A percentile compares a stretch with the other conserved stretches of the same genome.
These are phyloP conservation scores for Gonioctena quinquepunctata DNA, from an alignment of 1,140 invertebrate genomes.

Conservation along the genomic window DNA sequence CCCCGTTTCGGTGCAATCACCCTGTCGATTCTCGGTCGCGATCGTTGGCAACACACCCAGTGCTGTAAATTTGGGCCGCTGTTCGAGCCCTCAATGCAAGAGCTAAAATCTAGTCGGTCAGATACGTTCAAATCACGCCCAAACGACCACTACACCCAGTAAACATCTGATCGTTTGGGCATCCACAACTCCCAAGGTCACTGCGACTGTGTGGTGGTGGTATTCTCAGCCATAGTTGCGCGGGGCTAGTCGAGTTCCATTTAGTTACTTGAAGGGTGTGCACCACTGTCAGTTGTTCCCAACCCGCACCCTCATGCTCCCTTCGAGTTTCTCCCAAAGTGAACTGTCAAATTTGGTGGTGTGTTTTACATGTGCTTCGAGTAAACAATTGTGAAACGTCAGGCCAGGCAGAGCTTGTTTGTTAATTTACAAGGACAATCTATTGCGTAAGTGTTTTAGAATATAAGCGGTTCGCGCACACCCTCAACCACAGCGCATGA, in stretches of 20 bases:
- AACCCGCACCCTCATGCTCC: constrained; percentile 23
- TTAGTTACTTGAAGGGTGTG: constrained; percentile 55
- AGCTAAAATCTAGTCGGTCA: constrained; percentile 46
- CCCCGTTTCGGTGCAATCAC: constrained; percentile 46
- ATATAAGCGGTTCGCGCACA: constrained; percentile 48
- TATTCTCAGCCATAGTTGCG: constrained; percentile 53
- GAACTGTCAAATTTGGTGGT: constrained; percentile 20
- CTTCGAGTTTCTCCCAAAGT: constrained; percentile 1
- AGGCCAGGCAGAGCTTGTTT: constrained; percentile 22
- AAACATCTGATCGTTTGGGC: constrained; percentile 40
- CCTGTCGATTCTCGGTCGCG: constrained; percentile 25
- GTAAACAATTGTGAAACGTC: constrained; percentile 44
- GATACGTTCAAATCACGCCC: constrained; percentile 24
- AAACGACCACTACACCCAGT: constrained; percentile 21
- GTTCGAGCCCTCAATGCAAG: constrained; percentile 52
- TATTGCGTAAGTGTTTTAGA: constrained; percentile 54
- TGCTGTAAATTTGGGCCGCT: constrained; percentile 45
- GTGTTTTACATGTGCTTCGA: constrained; percentile 34
- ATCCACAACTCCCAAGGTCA: constrained; percentile 56
- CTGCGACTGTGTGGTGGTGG: constrained; percentile 50
- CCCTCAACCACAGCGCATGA: constrained; percentile 46
- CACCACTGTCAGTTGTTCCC: constrained; percentile 41
- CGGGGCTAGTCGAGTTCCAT: constrained; percentile 52
- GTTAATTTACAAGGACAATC: constrained; percentile 48
- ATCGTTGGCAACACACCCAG: constrained; percentile 40